Conservation (phyloP, 2,113 vertebrate species). For the Scartelaos histophorus region DNA sequence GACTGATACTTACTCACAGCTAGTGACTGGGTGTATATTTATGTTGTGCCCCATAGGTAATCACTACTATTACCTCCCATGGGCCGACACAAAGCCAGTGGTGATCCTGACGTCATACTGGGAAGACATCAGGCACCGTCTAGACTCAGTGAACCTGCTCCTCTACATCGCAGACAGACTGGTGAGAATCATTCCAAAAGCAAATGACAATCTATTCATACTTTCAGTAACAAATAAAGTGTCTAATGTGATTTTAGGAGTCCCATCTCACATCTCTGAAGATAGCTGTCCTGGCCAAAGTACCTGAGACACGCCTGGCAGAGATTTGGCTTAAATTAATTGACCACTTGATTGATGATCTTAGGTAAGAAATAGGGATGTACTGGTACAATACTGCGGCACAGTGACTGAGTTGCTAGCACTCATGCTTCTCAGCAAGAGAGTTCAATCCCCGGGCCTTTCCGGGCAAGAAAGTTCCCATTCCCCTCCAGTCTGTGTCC, state of each 20-base stretch:
- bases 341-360: constrained; percentile 86
- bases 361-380: constrained; percentile 59
- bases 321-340: constrained; percentile 89
- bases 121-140: constrained; percentile 95
- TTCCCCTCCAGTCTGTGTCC: no score
- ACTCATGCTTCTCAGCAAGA: no score
- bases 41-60: constrained; percentile 80
- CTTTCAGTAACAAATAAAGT: background rate
- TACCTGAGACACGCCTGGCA: constrained; percentile 73
- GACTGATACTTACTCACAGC: background rate
- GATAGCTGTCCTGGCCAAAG: constrained; percentile 83
- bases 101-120: constrained; percentile 92
- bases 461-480: no score
- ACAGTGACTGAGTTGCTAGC: no score
- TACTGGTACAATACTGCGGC: no score
- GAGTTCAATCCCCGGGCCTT: no score
- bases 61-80: constrained; percentile 96
- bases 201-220: background rate
- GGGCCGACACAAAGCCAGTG: constrained; percentile 91
- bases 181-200: constrained; percentile 74
- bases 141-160: constrained; percentile 86
- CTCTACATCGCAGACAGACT: constrained; percentile 81
- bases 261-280: constrained; percentile 83
- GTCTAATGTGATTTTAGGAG: constrained; percentile 75
- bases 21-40: constrained; percentile 14